Evolutionary conservation across 2,888 invertebrate genomes (phyloP), one percentile per base, ranked within the genome.

Genomic region (Teleiodes luculella): DNA sequence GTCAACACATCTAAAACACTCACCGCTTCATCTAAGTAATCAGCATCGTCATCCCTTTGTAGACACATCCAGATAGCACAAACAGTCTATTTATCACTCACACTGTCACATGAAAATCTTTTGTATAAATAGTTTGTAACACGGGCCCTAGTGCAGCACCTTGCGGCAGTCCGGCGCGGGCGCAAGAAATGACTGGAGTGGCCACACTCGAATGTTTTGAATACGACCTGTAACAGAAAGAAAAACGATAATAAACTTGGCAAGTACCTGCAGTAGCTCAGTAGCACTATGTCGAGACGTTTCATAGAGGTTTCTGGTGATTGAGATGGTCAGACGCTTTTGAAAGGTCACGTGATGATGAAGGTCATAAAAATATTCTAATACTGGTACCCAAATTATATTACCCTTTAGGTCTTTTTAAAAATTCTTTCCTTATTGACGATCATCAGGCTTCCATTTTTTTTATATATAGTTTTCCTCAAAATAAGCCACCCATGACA

Each of bases 221-320:
- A 87, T 85, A 86, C 87, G 84, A 83, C 85, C 88, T 89, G 87
- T 79, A 87, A 86, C 80, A 82, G 80, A 84, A 80, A 83, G 72
- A 83, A 86, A 83, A 86, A 86, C 80, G 87, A 87, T 88, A 87
- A 84, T 86, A 86, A 86, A 84, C 80, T 79, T 68, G 59, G 69
- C 68, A 66, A 67, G 52, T 11, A 20, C 65, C 64, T 67, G 24
- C 24, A 4, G 24, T 64, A 63, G 68, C 69, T 3, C 24, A 4
- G 24, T 64, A 63, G 68, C 69, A 64, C 62, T 67, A 60, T 69
- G 65, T 74, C 76, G 74, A 66, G 76, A 63, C 72, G 57, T 56
- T 61, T 62, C 24, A 20, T 60, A 53, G 53, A 67, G 70, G 68
- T 70, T 68, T 65, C 65, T 57, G 52, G 53, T 51, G 52, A 57